phyloP scores from a whole-genome alignment of 1,140 invertebrate species.

The Panonychus citri region DNA sequence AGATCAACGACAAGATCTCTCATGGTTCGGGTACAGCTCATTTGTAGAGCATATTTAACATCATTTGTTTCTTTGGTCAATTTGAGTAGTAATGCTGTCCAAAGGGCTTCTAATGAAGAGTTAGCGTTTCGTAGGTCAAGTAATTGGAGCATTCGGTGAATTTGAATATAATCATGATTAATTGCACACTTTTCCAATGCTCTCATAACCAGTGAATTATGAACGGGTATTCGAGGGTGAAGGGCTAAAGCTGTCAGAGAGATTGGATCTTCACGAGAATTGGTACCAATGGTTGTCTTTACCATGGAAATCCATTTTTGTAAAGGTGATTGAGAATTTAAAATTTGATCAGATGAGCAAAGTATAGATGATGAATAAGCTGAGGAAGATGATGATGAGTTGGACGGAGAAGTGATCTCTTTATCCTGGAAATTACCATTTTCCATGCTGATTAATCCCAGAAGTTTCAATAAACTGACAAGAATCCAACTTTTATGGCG shows the following conservation, averaged over 20 bases:
- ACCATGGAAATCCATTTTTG: slow-evolving; percentile 5
- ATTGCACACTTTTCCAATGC: slow-evolving; percentile 3
- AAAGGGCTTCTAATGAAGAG: slow-evolving; percentile 3
- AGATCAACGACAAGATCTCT: background rate
- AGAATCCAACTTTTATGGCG: slow-evolving; percentile 5
- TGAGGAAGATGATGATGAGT: too few species aligned
- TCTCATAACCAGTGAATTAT: slow-evolving; percentile 4
- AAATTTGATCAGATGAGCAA: background rate
- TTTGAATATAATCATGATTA: background rate
- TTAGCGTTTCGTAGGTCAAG: background rate
- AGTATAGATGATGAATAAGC: too few species aligned
- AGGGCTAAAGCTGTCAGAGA: slow-evolving; percentile 1
- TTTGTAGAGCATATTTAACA: slow-evolving; percentile 8
- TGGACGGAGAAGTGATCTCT: too few species aligned
- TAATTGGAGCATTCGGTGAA: slow-evolving; percentile 2
- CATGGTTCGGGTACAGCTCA: slow-evolving; percentile 3
- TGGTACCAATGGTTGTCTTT: background rate
- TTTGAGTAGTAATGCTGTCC: slow-evolving; percentile 3
- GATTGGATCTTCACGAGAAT: background rate
- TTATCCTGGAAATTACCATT: background rate
- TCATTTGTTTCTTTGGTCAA: slow-evolving; percentile 6
- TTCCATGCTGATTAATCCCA: slow-evolving; percentile 1
- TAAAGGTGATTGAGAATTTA: slow-evolving; percentile 1
- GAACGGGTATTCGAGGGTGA: slow-evolving; percentile 1
- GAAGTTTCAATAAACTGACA: slow-evolving; percentile 2